phyloP scores from a whole-genome alignment of 2,113 vertebrate species.

The Lucifuga dentata region DNA sequence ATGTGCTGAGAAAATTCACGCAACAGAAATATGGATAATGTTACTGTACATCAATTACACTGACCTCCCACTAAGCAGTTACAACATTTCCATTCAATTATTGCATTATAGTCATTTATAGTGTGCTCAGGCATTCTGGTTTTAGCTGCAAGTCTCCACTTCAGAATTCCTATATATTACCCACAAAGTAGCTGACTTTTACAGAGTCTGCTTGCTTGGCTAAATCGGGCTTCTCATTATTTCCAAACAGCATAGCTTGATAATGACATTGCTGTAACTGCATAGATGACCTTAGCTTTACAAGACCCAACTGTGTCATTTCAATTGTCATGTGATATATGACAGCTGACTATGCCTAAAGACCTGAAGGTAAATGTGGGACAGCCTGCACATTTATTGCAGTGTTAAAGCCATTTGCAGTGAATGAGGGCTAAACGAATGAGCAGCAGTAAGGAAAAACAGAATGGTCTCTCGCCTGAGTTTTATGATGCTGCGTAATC shows the following conservation, averaged over 20 bases:
- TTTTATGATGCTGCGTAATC: conserved; percentile 43
- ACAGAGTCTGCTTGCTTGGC: conserved; percentile 27
- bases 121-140: not conserved
- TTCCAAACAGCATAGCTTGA: not conserved
- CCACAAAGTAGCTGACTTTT: conserved; percentile 18
- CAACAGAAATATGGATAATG: conserved; percentile 30
- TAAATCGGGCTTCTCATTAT: conserved; percentile 23
- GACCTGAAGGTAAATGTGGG: conserved; percentile 6
- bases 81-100: conserved; percentile 27
- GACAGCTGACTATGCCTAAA: conserved; percentile 8
- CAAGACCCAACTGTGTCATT: conserved; percentile 20
- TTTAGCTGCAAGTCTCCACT: conserved; percentile 9
- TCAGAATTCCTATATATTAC: conserved; percentile 18
- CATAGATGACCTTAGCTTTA: conserved; percentile 41
- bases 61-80: conserved; percentile 40
- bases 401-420: conserved; percentile 1
- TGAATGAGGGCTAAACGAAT: not conserved
- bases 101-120: conserved; percentile 17
- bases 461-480: conserved; percentile 14
- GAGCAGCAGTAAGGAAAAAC: conserved; percentile 17
- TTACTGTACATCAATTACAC: conserved; percentile 34
- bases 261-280: conserved; percentile 28
- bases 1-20: conserved; percentile 34
- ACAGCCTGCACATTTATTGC: conserved; percentile 4
- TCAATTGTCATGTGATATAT: conserved; percentile 21